Conservation (phyloP, 2,888 invertebrate genomes). For the Cerastis leucographa region DNA sequence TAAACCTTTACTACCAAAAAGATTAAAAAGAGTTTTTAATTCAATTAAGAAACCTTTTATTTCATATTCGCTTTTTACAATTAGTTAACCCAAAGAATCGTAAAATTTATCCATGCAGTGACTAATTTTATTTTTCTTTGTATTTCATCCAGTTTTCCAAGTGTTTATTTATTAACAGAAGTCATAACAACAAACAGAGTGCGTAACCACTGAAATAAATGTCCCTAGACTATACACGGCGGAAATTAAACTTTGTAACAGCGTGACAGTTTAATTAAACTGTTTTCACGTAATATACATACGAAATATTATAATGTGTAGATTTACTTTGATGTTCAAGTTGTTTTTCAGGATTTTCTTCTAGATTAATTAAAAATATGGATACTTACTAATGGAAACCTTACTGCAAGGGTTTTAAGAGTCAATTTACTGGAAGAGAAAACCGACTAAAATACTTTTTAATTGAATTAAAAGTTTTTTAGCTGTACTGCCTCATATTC, state of each 20-base stretch:
- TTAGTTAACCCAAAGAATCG: neutral
- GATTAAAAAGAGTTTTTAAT: neutral
- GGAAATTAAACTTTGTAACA: constrained; percentile 71
- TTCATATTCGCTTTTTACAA: neutral
- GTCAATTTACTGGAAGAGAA: neutral
- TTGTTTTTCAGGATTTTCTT: neutral
- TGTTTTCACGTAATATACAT: constrained; percentile 55
- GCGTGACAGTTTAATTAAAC: constrained; percentile 68
- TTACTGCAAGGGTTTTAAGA: neutral
- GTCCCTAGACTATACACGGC: constrained; percentile 63
- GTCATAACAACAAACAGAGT: constrained; percentile 53
- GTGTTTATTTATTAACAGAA: constrained; percentile 55
- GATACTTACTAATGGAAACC: neutral
- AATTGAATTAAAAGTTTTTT: no score
- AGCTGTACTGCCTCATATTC: no score
- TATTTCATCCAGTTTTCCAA: constrained; percentile 26
- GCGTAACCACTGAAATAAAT: constrained; percentile 65
- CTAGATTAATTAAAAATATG: neutral
- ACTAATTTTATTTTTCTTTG: constrained; percentile 28
- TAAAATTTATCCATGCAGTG: neutral
- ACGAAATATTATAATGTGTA: constrained; percentile 16
- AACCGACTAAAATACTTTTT: neutral
- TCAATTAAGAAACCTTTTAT: neutral
- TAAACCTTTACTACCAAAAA: neutral
- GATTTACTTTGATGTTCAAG: neutral